phyloP scores from a whole-genome alignment of 2,888 invertebrate genomes.

The Coenonympha glycerion region DNA sequence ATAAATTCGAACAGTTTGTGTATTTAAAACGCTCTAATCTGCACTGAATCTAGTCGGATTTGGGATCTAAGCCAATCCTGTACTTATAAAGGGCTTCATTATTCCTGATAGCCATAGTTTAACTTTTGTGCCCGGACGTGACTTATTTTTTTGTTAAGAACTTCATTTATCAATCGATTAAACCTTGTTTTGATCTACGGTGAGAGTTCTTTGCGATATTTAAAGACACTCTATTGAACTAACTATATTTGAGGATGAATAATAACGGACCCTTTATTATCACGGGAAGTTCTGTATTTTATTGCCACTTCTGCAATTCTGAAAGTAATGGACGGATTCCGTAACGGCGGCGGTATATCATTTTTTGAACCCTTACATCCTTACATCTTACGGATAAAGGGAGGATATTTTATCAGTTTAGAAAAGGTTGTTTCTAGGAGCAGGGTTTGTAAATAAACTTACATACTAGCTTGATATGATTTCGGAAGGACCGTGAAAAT shows the following conservation, averaged over 20 bases:
- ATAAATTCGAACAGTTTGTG: too few species aligned
- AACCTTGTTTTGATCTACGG: too few species aligned
- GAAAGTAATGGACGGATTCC: constrained; percentile 3
- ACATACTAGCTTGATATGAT: background rate
- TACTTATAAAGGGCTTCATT: too few species aligned
- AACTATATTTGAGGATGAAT: constrained; percentile 4
- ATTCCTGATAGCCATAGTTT: too few species aligned
- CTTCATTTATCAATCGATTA: too few species aligned
- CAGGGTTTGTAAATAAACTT: background rate
- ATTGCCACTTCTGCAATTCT: constrained; percentile 3
- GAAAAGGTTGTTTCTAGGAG: background rate
- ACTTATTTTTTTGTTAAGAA: too few species aligned
- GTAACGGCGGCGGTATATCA: background rate
- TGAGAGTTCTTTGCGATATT: too few species aligned
- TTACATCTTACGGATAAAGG: background rate
- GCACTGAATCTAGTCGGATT: too few species aligned
- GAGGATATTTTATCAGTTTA: background rate
- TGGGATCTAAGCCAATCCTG: too few species aligned
- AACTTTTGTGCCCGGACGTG: too few species aligned
- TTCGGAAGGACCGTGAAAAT: background rate
- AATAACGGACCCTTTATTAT: constrained; percentile 8
- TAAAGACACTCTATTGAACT: background rate
- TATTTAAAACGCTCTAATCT: too few species aligned
- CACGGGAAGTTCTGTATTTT: constrained; percentile 14
- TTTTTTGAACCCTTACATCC: too few species aligned